Conservation (phyloP, 2,797 vertebrate genomes). For the Buceros bicornis region DNA sequence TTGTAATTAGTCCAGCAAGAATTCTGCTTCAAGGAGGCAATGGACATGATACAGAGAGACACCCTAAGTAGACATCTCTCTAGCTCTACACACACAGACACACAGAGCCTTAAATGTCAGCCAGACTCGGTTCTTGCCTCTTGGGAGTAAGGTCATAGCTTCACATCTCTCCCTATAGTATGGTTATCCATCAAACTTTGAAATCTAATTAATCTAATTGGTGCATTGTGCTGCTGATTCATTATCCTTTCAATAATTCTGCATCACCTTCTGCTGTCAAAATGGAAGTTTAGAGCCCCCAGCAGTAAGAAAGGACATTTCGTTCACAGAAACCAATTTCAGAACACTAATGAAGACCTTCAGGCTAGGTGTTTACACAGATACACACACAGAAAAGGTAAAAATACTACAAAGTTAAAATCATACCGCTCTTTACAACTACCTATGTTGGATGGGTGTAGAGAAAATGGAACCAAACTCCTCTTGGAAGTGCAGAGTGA, state of each 20-base stretch:
- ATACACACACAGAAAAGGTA: not conserved
- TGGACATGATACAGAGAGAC: not conserved
- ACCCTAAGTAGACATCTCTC: not conserved
- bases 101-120: not conserved
- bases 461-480: not conserved
- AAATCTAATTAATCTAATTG: constrained; percentile 52
- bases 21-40: not conserved
- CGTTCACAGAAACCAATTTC: not conserved
- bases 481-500: not conserved
- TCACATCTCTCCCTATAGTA: not conserved
- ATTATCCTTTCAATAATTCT: not conserved
- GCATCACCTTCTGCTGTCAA: not conserved
- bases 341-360: not conserved
- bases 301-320: not conserved
- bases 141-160: not conserved
- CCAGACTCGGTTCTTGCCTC: not conserved
- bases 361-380: not conserved
- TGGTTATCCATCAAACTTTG: not conserved
- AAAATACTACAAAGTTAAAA: not conserved
- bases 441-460: not conserved
- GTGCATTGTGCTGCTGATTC: not conserved
- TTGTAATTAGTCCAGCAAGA: not conserved
- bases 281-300: not conserved
- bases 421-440: not conserved
- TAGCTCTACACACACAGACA: not conserved